Evolutionary conservation across 2,888 invertebrate genomes (phyloP), one percentile per base, ranked within the genome.

Genomic region (Coenonympha arcania): DNA sequence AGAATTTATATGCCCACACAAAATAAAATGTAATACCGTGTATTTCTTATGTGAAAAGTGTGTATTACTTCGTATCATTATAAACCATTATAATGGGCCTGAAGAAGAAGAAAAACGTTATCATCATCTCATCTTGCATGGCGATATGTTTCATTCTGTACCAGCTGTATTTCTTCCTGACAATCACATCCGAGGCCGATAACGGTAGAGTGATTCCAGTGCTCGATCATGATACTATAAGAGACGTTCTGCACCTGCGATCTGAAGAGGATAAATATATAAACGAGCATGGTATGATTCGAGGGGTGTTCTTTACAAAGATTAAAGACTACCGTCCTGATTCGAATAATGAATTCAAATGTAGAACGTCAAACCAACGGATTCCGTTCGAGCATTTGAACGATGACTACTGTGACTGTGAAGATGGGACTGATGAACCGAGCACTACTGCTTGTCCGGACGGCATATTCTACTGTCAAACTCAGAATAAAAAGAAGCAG

Each of bases 371-470:
- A 0, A 68, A 73, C 50, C 71, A 78, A 53, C 63, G 43, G 24
- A 79, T 86, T 55, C 71, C 79, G 2, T 85, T 73, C 58, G 76
- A 79, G 9, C 62, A 63, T 41, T 65, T 95, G 1, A 95, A 95
- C 69, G 95, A 95, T 76, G 91, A 95, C 71, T 95, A 90, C 68
- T 95, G 95, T 86, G 95, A 95, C 73, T 95, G 95, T 80, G 74
- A 88, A 61, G 95, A 93, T 78, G 91, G 90, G 8, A 89, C 91
- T 34, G 93, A 93, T 64, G 91, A 93, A 72, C 92, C 93, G 39
- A 96, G 96, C 54, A 98, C 98, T 5, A 91, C 91, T 66, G 98
- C 98, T 6, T 98, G 98, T 76, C 79, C 89, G 0, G 91, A 92
- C 70, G 95, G 96, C 2, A 84, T 88, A 31, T 98, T 97, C 80